phyloP scores from a whole-genome alignment of 2,113 vertebrate species.

The Takifugu flavidus region DNA sequence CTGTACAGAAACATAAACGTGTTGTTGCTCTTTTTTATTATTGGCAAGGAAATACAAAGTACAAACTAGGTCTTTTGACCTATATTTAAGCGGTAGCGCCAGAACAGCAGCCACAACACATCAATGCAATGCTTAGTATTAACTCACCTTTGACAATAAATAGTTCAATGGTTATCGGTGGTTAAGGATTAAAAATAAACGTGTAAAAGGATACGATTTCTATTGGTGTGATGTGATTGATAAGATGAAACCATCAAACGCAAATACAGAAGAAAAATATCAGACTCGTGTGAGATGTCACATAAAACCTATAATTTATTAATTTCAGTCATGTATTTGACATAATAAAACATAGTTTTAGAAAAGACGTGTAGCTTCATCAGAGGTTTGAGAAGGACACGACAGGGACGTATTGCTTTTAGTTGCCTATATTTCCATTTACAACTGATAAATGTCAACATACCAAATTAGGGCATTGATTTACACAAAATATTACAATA shows the following conservation, averaged over 20 bases:
- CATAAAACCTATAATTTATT: conserved; percentile 75
- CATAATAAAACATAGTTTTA: conserved; percentile 71
- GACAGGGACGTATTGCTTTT: conserved; percentile 67
- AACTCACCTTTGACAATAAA: no score
- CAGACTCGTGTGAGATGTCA: conserved; percentile 36
- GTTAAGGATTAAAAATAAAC: no score
- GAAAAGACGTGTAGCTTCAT: conserved; percentile 63
- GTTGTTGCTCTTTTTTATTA: no score
- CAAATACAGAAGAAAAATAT: conserved; percentile 3
- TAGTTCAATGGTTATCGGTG: no score
- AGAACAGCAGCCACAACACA: no score
- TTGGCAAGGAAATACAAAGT: no score
- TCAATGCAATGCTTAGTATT: no score
- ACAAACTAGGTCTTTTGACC: no score
- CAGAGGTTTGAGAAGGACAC: conserved; percentile 35
- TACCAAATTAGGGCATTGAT: conserved; percentile 64
- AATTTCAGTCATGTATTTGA: conserved; percentile 62
- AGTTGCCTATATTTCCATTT: conserved; percentile 40
- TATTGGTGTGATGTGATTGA: not conserved
- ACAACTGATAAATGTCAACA: conserved; percentile 67
- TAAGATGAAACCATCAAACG: not conserved
- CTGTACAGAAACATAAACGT: no score
- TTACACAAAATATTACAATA: conserved; percentile 71
- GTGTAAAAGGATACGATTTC: no score
- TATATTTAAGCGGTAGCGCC: no score